Evolutionary conservation across 53 echinoderm and acorn worm genomes (phyloP), one percentile per base, ranked within the genome.

Genomic region (Astropecten irregularis): DNA sequence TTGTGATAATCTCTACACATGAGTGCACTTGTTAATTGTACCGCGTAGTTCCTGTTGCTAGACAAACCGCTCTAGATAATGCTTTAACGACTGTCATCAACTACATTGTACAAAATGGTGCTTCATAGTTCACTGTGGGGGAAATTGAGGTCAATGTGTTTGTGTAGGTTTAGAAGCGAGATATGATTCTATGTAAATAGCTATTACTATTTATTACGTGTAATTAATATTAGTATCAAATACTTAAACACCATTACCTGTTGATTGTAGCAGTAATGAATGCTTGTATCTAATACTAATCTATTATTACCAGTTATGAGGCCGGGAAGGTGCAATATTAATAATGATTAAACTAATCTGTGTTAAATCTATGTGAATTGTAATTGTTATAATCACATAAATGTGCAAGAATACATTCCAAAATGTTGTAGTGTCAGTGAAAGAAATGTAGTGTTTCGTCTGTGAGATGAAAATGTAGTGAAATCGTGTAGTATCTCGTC

Each of bases 291-390:
- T 61, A 61, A 79, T 79, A 79, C 79, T 61, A 79, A 60, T 28
- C 62, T 61, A 79, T 79, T 62, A 30, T 79, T 79, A 79, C 32
- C 18, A 60, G 79, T 79, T 61, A 5, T 60, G 48, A 79, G 79
- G 79, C 79, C 79, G 79, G 79, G 62, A 79, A 79, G 62, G 60
- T 79, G 79, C 79, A 79, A 79, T 79, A 79, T 79, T 39, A n/a
- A n/a, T n/a, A n/a, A n/a, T n/a, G n/a, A n/a, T n/a, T n/a, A 42
- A 79, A 79, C 28, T 58, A 79, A 59, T 60, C 5, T 79, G 60
- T 61, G 60, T 79, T n/a, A 36, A 79, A 79, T 79, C 48, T 79
- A 79, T 79, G 79, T 79, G 79, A 79, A 40, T 79, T 79, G 11
- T 66, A n/a, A n/a, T n/a, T n/a, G n/a, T 40, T 31, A 60, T 32